A percentile compares a stretch with the other conserved stretches of the same genome.
Conservation (phyloP, 2,113 vertebrate genomes). For the Eretmochelys imbricata region DNA sequence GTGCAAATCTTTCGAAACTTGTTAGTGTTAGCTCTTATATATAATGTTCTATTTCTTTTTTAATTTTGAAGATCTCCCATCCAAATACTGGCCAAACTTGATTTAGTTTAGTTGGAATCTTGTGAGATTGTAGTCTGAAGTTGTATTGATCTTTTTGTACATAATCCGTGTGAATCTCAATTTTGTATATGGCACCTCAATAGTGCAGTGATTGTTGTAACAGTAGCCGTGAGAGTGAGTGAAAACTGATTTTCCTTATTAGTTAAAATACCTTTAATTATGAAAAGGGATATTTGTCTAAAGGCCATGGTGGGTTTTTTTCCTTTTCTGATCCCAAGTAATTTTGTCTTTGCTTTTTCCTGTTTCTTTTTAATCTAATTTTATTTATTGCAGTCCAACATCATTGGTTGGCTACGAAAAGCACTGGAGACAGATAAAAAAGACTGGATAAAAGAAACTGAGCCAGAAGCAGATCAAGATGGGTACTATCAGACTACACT, state of each 20-base stretch:
- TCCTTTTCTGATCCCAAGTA: background rate
- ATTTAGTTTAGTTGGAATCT: background rate
- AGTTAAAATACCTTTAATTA: background rate
- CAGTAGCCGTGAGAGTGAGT: background rate
- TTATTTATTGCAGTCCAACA: conserved; percentile 88
- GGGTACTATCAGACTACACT: conserved; percentile 98
- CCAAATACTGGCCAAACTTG: background rate
- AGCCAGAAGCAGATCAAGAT: conserved; percentile 96
- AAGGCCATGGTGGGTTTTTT: background rate
- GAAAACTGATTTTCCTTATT: background rate
- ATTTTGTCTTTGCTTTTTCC: background rate
- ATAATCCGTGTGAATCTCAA: background rate
- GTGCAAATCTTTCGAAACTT: background rate
- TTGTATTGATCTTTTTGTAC: background rate
- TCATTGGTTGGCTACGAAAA: conserved; percentile 96
- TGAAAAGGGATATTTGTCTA: background rate
- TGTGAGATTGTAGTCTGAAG: background rate
- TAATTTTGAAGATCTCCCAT: background rate
- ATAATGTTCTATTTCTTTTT: background rate
- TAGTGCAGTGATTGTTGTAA: background rate
- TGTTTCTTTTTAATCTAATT: background rate
- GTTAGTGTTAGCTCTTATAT: background rate
- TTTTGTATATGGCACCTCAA: background rate
- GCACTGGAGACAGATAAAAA: conserved; percentile 97
- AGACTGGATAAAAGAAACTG: conserved; percentile 95